Evolutionary conservation across 2,888 invertebrate genomes (phyloP).

Genomic region (Stomorhina lunata): DNA sequence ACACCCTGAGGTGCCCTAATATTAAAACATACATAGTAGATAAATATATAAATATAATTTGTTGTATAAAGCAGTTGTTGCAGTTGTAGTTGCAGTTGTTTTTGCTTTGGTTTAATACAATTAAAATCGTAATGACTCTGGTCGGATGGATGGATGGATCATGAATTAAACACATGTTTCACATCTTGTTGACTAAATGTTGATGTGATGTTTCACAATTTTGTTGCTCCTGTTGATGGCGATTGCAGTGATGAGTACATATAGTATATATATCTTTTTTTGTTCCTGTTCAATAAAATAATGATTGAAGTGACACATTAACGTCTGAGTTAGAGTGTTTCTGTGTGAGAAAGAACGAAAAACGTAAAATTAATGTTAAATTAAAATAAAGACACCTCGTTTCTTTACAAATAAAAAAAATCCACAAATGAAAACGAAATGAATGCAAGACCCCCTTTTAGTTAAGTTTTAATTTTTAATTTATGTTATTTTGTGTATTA

Average conservation of each 20-base stretch:
- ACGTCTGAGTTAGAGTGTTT: slow-evolving; percentile 12
- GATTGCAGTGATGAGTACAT: too few species aligned
- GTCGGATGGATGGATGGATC: background rate
- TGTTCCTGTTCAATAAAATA: slow-evolving; percentile 35
- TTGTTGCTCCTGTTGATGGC: background rate
- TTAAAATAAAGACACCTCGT: slow-evolving; percentile 18
- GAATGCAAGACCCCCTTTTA: background rate
- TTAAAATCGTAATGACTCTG: background rate
- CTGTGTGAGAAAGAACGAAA: background rate
- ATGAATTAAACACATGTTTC: slow-evolving; percentile 49
- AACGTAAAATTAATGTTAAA: slow-evolving; percentile 11
- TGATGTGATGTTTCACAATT: background rate
- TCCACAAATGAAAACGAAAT: too few species aligned
- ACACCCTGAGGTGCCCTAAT: too few species aligned
- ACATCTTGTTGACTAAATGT: slow-evolving; percentile 40
- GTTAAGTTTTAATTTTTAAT: background rate
- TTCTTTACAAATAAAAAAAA: background rate
- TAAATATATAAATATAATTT: too few species aligned
- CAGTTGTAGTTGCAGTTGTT: background rate
- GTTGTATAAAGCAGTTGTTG: too few species aligned
- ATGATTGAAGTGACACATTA: slow-evolving; percentile 55
- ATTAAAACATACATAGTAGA: too few species aligned
- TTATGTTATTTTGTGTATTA: slow-evolving; percentile 41
- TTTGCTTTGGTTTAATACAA: background rate
- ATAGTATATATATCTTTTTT: background rate